Base-by-base conservation (phyloP, 2,888 invertebrate genomes). In the Mylabris sibirica region DNA sequence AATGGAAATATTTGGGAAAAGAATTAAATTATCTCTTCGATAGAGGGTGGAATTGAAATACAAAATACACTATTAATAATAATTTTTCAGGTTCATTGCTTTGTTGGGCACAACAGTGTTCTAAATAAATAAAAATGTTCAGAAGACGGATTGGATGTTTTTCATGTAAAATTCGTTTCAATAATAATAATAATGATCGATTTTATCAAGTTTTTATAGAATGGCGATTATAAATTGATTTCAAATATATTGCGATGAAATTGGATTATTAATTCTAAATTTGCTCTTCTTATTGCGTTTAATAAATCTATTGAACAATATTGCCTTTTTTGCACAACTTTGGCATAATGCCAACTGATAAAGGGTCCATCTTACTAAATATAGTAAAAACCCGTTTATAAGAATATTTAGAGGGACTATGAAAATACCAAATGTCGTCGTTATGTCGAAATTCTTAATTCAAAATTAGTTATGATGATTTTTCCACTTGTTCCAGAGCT, bases 161-260 rank as follows among this genome's bases (percentile, higher is more conserved):
- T 17, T 44, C 44, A 44, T 44, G 17, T 44, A 49, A 8, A 49
- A 49, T 49, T 49, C 20, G 49, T 17, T 44, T 20, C 20, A 20
- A 1, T 49, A 14, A 2, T 24, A 57, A 57, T 22, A 53, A 22
- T 22, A 11, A 5, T 53, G 22, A 53, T 57, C 24, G 22, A 57
- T 57, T 14, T 14, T 14, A 22, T 14, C 3, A 49, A 9, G 12
- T 57, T 24, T 24, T 57, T 14, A 1, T 3, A 24, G 11, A 24
- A 11, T 12, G 22, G 12, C 5, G 12, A n/a, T n/a, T 57, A 24
- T 57, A 57, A 57, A 57, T 57, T 14, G 72, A 76, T 76, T 76
- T 72, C 72, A 74, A 76, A 74, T 72, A 67, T 75, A 76, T 76
- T 72, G 67, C 67, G 62, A 68, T 24, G 12, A 57, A 57, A 57